Percentiles rank a stretch among this genome's conserved stretches.
phyloP scores from a whole-genome alignment of 1,140 invertebrate genomes.

The Zaprionus lachaisei region DNA sequence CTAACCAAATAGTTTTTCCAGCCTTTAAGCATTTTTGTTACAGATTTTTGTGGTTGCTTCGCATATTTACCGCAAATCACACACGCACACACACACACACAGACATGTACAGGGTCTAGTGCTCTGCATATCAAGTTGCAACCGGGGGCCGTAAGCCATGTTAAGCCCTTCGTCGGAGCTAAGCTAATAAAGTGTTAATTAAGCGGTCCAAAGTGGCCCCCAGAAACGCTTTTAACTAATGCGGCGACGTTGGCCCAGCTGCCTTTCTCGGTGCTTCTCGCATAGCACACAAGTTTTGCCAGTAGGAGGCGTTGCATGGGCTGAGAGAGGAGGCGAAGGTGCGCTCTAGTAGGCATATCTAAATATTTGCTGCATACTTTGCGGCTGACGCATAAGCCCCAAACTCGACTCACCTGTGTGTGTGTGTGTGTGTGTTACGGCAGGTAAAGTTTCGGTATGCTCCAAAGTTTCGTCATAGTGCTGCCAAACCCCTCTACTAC shows the following conservation, averaged over 20 bases:
- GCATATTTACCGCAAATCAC: slow-evolving; percentile 61
- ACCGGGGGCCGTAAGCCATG: slow-evolving; percentile 44
- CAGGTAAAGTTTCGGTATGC: slow-evolving; percentile 48
- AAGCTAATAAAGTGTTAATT: slow-evolving; percentile 72
- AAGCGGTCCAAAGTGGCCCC: slow-evolving; percentile 62
- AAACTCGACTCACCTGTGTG: slow-evolving; percentile 20
- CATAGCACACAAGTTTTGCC: slow-evolving; percentile 9
- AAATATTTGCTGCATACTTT: slow-evolving; percentile 71
- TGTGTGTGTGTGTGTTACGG: slow-evolving; percentile 30
- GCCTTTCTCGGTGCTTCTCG: slow-evolving; percentile 22
- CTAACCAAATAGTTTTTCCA: slow-evolving; percentile 60
- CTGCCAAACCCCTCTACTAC: background rate
- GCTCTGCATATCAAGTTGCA: slow-evolving; percentile 26
- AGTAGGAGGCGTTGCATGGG: background rate
- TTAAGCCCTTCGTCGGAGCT: slow-evolving; percentile 55
- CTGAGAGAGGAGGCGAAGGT: background rate
- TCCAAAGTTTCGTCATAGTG: slow-evolving; percentile 38
- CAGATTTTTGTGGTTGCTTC: slow-evolving; percentile 56
- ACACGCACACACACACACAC: slow-evolving; percentile 14
- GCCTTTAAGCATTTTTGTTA: slow-evolving; percentile 64
- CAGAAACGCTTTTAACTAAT: slow-evolving; percentile 50
- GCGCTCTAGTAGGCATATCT: slow-evolving; percentile 54
- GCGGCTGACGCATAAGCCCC: slow-evolving; percentile 59
- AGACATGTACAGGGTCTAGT: background rate
- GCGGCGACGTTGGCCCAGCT: slow-evolving; percentile 12